Evolutionary conservation across 2,888 invertebrate species (phyloP), one percentile per base, ranked within the genome.

Genomic region (Zygaena filipendulae): DNA sequence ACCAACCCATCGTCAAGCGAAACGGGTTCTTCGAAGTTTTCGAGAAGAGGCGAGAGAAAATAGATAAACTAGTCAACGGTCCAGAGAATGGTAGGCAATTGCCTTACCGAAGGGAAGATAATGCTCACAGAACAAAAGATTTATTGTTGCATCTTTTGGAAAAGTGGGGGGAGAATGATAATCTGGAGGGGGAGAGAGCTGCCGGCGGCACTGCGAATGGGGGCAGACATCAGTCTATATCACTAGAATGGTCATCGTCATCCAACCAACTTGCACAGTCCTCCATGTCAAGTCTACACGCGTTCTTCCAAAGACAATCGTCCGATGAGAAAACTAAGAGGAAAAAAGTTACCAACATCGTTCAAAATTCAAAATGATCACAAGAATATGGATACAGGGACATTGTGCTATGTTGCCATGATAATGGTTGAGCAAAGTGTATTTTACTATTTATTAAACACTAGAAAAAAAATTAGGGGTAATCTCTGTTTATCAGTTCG

Each of bases 251-350:
- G 86, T 86, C 87, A 13, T 86, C 87, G 13, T 84, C 88, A 6
- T 84, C 85, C 11, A 88, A 90, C 43, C 85, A 85, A 36, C 70
- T 91, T 27, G 90, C 89, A 19, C 87, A 91, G 51, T 85, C 83
- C 45, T 88, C 91, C 5, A 90, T 92, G 80, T 90, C 88, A 43
- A 91, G 91, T 30, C 80, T 91, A 23, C 90, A 91, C 43, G 88
- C 87, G 30, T 91, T 91, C 71, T 91, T 90, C 60, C 87, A 89
- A 66, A 68, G 83, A 37, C 83, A 85, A 56, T 81, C 83, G 18
- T 72, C 81, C 11, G 72, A 75, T 23, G 79, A 77, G 36, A 77
- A 79, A 37, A 49, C 58, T 21, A 69, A 71, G 39, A 60, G 69
- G 39, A 75, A 72, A 48, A 74, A 69, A 59, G 39, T 53, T 36